phyloP scores from a whole-genome alignment of 2,888 invertebrate species.

The Sceliomorpha sp. region DNA sequence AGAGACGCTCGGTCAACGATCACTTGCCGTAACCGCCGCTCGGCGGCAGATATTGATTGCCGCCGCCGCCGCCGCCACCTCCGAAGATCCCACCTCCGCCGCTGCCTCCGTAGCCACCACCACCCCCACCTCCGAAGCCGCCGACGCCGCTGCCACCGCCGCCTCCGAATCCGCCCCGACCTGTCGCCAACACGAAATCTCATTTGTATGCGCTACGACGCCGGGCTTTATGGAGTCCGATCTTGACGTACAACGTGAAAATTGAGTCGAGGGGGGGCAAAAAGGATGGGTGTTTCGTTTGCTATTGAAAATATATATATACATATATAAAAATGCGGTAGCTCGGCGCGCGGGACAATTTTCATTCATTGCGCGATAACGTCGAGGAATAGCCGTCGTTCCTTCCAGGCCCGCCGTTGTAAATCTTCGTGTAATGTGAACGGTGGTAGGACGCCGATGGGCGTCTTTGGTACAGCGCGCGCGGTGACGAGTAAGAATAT shows the following conservation, averaged over 20 bases:
- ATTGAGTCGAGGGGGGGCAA: constrained; percentile 20
- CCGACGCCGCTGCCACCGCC: constrained; percentile 41
- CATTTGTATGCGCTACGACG: constrained; percentile 64
- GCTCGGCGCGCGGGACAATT: no score
- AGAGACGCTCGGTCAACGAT: no score
- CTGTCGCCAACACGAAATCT: constrained; percentile 66
- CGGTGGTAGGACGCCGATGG: no score
- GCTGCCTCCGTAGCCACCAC: constrained; percentile 36
- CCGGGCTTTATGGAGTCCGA: constrained; percentile 24
- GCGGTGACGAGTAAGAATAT: no score
- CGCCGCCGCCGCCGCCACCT: constrained; percentile 52
- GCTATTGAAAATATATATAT: no score
- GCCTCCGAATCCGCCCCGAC: constrained; percentile 62
- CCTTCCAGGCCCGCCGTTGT: no score
- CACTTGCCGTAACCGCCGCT: constrained; percentile 73
- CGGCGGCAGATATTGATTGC: constrained; percentile 77
- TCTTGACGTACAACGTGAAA: constrained; percentile 29
- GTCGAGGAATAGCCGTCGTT: no score
- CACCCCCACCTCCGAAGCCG: constrained; percentile 64
- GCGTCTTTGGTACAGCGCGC: no score
- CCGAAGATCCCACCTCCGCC: constrained; percentile 56
- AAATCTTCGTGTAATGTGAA: no score
- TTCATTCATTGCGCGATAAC: no score
- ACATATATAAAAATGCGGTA: no score
- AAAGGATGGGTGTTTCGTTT: no score